Conservation (phyloP, 2,797 vertebrate species). For the Clangula hyemalis region DNA sequence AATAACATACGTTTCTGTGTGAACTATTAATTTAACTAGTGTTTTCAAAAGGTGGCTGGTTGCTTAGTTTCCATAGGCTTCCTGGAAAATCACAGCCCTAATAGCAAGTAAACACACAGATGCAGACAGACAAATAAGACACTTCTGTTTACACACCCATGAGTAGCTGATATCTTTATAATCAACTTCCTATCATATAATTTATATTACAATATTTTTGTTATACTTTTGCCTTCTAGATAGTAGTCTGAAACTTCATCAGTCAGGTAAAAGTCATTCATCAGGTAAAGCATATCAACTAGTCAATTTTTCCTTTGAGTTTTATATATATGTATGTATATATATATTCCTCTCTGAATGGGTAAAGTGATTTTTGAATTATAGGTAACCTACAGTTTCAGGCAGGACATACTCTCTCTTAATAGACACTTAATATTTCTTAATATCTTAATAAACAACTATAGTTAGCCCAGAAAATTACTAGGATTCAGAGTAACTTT, state of each 20-base stretch:
- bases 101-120: neutral
- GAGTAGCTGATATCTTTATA: neutral
- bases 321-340: neutral
- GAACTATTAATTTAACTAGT: neutral
- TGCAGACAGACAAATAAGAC: neutral
- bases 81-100: neutral
- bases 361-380: neutral
- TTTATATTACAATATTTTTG: neutral
- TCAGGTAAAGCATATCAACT: neutral
- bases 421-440: neutral
- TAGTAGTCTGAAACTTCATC: neutral
- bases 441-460: neutral
- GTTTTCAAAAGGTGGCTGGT: neutral
- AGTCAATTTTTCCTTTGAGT: neutral
- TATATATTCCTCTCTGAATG: neutral
- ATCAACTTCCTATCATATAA: neutral
- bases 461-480: neutral
- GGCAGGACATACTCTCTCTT: neutral
- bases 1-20: neutral
- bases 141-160: neutral
- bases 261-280: neutral
- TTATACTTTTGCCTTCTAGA: neutral
- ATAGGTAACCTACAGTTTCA: neutral
- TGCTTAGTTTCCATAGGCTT: neutral
- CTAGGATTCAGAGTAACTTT: neutral